Conservation (phyloP, 64 coral and sea anemone genomes). For the Montipora sp. region DNA sequence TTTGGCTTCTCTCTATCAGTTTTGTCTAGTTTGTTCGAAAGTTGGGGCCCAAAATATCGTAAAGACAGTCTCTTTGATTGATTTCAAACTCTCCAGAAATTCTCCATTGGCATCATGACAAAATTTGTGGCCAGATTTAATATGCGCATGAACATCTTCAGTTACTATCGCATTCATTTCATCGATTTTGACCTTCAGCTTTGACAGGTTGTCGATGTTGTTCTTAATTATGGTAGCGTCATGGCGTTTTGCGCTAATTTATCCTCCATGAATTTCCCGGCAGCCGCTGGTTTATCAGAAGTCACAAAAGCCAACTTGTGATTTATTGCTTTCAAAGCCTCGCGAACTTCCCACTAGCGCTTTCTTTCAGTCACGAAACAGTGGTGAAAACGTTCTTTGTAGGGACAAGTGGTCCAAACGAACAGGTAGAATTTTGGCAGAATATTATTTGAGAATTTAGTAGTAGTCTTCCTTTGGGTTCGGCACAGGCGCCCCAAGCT, state of each 20-base stretch:
- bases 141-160: constrained; percentile 54
- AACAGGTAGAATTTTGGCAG: constrained; percentile 6
- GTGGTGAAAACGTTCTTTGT: background rate
- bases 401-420: constrained; percentile 26
- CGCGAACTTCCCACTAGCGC: background rate
- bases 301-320: constrained; percentile 55
- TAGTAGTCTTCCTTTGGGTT: constrained; percentile 49
- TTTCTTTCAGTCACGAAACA: constrained; percentile 34
- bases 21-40: too few relatives aligned
- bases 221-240: constrained; percentile 41
- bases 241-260: constrained; percentile 46
- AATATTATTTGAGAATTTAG: constrained; percentile 46
- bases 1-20: too few relatives aligned
- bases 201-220: constrained; percentile 44
- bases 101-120: background rate
- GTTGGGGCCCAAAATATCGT: too few relatives aligned
- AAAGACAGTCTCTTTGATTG: background rate
- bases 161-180: constrained; percentile 60
- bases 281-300: constrained; percentile 56
- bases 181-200: constrained; percentile 55
- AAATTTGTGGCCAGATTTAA: constrained; percentile 8
- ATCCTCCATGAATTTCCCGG: constrained; percentile 31
- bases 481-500: background rate
- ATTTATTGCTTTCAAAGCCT: constrained; percentile 52
- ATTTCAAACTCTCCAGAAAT: constrained; percentile 22